Conservation (phyloP, 2,797 vertebrate species). For the Sparidentex hasta region DNA sequence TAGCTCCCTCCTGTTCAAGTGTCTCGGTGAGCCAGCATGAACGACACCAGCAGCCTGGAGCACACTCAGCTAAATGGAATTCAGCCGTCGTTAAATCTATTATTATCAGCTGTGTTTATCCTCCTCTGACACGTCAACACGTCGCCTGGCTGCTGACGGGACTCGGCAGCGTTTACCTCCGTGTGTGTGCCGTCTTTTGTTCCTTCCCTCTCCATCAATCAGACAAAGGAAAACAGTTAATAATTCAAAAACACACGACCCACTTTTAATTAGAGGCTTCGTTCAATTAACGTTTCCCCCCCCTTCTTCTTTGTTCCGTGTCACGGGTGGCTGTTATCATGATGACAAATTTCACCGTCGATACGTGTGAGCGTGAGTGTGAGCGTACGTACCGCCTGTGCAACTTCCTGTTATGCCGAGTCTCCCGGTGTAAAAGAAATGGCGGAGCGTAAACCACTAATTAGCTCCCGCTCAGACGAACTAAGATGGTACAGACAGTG, state of each 20-base stretch:
- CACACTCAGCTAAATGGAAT: constrained; percentile 6
- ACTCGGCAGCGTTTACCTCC: not conserved
- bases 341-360: constrained; percentile 90
- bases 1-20: not conserved
- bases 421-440: constrained; percentile 55
- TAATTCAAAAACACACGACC: constrained; percentile 51
- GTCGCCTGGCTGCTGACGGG: not conserved
- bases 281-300: constrained; percentile 91
- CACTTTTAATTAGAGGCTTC: constrained; percentile 92
- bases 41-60: not conserved
- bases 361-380: constrained; percentile 24
- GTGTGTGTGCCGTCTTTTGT: constrained; percentile 5
- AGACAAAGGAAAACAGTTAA: constrained; percentile 58
- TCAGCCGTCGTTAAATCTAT: not conserved
- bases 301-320: constrained; percentile 84
- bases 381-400: constrained; percentile 56
- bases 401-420: constrained; percentile 63
- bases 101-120: not conserved
- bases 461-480: constrained; percentile 71
- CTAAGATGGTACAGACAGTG: constrained; percentile 58
- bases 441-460: constrained; percentile 70
- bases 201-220: constrained; percentile 31
- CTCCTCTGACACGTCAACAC: not conserved
- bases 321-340: constrained; percentile 91
- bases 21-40: not conserved